Conservation (phyloP, 2,888 invertebrate genomes). For the Macrosoma leucophasiata region DNA sequence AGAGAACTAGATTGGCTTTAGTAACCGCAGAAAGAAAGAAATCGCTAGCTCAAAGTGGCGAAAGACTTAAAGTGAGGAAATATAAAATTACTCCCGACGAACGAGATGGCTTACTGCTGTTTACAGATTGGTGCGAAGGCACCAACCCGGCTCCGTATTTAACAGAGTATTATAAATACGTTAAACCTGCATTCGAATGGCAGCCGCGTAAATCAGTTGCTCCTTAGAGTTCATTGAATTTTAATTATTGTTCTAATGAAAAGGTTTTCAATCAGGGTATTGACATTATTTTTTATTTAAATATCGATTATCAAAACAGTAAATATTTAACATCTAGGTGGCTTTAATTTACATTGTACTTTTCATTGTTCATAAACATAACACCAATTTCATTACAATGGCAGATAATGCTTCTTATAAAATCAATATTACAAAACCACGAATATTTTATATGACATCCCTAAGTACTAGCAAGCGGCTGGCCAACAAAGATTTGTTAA, state of each 20-base stretch:
- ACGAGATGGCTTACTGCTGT: conserved; percentile 47
- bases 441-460: conserved; percentile 16
- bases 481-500: too few relatives aligned
- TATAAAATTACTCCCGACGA: conserved; percentile 53
- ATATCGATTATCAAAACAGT: too few relatives aligned
- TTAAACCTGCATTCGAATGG: conserved; percentile 50
- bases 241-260: too few relatives aligned
- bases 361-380: too few relatives aligned
- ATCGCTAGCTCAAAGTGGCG: conserved; percentile 30
- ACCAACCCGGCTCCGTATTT: conserved; percentile 52
- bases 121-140: conserved; percentile 67
- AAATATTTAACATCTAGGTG: conserved; percentile 30
- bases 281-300: conserved; percentile 6
- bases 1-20: conserved; percentile 44
- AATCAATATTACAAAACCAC: conserved; percentile 36
- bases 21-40: conserved; percentile 41
- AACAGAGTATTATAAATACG: conserved; percentile 47
- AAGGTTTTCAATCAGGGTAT: too few relatives aligned
- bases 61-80: conserved; percentile 35
- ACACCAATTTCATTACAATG: too few relatives aligned
- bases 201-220: conserved; percentile 33
- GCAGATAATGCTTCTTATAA: conserved; percentile 33
- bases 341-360: too few relatives aligned
- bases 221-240: conserved; percentile 18
- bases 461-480: conserved; percentile 2